phyloP scores from a whole-genome alignment of 2,888 invertebrate genomes.

The Schrankia costaestrigalis region DNA sequence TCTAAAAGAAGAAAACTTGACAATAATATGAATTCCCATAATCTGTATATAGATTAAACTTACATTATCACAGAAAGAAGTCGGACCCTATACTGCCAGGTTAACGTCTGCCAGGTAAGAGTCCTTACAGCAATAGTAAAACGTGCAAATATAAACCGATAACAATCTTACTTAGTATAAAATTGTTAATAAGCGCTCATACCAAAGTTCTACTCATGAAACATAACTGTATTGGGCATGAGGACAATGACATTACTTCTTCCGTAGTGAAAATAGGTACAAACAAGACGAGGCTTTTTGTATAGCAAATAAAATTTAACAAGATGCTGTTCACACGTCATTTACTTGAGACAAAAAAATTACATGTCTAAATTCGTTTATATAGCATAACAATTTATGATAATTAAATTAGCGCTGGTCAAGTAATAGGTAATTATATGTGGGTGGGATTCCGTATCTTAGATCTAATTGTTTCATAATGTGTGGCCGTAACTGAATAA shows the following conservation, averaged over 20 bases:
- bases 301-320: conserved; percentile 54
- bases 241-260: conserved; percentile 31
- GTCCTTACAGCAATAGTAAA: background rate
- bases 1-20: no score
- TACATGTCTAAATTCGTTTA: conserved; percentile 56
- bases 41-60: no score
- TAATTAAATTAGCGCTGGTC: conserved; percentile 52
- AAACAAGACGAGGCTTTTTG: conserved; percentile 30
- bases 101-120: no score
- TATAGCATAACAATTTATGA: conserved; percentile 57
- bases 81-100: no score
- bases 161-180: conserved; percentile 7
- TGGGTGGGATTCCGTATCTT: conserved; percentile 33
- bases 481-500: background rate
- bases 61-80: no score
- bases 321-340: conserved; percentile 58
- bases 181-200: conserved; percentile 11
- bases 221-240: conserved; percentile 13
- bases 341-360: conserved; percentile 59
- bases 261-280: conserved; percentile 34
- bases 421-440: conserved; percentile 34
- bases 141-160: background rate
- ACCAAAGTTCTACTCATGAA: conserved; percentile 12
- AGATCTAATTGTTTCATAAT: background rate
- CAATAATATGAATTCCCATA: no score